Evolutionary conservation across 2,113 vertebrate species (phyloP), one percentile per base, ranked within the genome.

Genomic region (Muscicapa adusta): DNA sequence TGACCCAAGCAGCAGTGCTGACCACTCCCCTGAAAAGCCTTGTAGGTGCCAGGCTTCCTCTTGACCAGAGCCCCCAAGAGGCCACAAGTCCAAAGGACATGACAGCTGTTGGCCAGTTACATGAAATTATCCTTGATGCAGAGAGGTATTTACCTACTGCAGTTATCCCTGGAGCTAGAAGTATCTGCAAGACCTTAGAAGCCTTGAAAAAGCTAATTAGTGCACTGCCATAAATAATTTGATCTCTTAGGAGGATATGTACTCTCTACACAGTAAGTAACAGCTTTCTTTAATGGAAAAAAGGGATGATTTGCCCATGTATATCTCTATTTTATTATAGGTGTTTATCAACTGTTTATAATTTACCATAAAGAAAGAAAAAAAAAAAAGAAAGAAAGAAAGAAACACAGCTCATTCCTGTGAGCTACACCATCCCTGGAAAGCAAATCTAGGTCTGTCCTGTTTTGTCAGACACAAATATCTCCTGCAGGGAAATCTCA

Each of bases 181-280:
- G 63, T 12, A 74, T 19, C 61, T 86, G 65, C 76, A 68, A 88
- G 88, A 95, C 72, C 71, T 85, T 17, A 89, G 51, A 88, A 96
- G 85, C 56, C 79, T 94, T 60, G 23, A 94, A 96, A 94, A 94
- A 96, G 71, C 91, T 95, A 95, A 95, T 96, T 95, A 96, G 94
- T 74, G 43, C 61, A 81, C 68, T 91, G 56, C 79, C 90, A 88
- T 96, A 96, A 97, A 96, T 91, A 94, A 96, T 93, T 84, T 54
- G 85, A 90, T 96, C 93, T 96, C 95, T 88, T 91, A 78, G 88
- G 94, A 91, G 65, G 61, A 53, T 83, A 48, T 38, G 40, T 73
- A 81, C 36, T 84, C 56, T 63, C 57, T 61, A 78, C 62, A 92
- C 40, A 94, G 72, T 45, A 89, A 89, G 53, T 31, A 94, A 86